phyloP scores from a whole-genome alignment of 2,888 invertebrate species.

The Holacanthella duospinosa region DNA sequence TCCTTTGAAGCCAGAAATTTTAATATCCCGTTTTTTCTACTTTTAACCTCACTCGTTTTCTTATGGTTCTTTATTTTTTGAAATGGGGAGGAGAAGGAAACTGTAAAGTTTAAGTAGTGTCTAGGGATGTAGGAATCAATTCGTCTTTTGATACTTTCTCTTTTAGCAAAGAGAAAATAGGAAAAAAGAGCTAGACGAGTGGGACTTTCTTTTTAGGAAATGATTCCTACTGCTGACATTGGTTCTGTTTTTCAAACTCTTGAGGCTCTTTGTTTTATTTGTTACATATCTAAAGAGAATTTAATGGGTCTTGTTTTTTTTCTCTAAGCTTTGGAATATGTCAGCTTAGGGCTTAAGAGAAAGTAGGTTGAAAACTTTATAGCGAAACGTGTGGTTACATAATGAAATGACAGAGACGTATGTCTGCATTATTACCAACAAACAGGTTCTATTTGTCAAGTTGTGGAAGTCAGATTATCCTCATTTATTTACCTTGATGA shows the following conservation, averaged over 20 bases:
- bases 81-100: neutral
- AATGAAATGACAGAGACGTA: neutral
- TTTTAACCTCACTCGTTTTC: neutral
- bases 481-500: neutral
- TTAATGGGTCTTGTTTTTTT: neutral
- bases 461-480: neutral
- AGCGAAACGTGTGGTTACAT: too few species aligned
- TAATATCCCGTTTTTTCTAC: neutral
- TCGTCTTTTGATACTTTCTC: neutral
- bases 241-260: neutral
- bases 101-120: neutral
- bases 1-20: neutral
- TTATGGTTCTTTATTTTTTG: neutral
- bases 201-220: neutral
- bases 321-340: neutral
- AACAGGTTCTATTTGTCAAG: neutral
- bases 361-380: too few species aligned
- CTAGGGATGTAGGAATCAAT: conserved; percentile 1
- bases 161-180: neutral
- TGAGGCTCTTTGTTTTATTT: neutral
- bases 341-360: neutral
- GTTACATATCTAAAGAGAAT: conserved; percentile 3
- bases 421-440: neutral
- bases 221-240: neutral
- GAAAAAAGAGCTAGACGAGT: neutral